Percentiles rank a stretch among this genome's conserved stretches.
Conservation (phyloP, 2,113 vertebrate species). For the Climacteris rufus region DNA sequence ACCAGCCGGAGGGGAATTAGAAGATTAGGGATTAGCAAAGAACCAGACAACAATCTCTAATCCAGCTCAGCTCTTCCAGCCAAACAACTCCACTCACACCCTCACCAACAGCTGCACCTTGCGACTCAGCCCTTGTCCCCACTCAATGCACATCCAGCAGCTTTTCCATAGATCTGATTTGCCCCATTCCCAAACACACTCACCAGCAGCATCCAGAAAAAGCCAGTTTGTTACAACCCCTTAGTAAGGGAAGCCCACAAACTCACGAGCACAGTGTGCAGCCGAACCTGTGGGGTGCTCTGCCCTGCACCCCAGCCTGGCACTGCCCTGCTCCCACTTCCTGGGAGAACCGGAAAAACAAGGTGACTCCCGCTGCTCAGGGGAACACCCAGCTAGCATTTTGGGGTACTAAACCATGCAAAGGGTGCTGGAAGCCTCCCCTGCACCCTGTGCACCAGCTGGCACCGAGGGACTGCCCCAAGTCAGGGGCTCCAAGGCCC, state of each 20-base stretch:
- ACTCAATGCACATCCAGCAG: neutral
- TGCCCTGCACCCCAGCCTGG: rapidly evolving
- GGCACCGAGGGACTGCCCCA: neutral
- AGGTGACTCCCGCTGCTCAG: neutral
- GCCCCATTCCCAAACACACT: neutral
- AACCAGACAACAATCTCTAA: neutral
- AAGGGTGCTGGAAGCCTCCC: neutral
- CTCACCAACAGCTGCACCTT: neutral
- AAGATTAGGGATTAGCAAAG: neutral
- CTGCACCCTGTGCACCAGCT: rapidly evolving
- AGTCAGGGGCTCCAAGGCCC: neutral
- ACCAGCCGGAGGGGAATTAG: neutral
- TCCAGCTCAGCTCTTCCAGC: neutral
- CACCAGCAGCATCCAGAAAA: neutral
- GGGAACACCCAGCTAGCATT: neutral
- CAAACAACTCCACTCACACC: neutral
- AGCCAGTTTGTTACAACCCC: neutral
- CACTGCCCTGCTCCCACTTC: neutral
- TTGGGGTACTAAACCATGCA: neutral
- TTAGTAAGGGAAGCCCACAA: neutral
- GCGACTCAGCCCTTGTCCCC: neutral
- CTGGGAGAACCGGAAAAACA: neutral
- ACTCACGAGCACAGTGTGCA: rapidly evolving
- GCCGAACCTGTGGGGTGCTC: neutral
- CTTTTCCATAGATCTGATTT: neutral